Evolutionary conservation across 2,888 invertebrate genomes (phyloP).

Genomic region (Oegoconia quadripuncta): DNA sequence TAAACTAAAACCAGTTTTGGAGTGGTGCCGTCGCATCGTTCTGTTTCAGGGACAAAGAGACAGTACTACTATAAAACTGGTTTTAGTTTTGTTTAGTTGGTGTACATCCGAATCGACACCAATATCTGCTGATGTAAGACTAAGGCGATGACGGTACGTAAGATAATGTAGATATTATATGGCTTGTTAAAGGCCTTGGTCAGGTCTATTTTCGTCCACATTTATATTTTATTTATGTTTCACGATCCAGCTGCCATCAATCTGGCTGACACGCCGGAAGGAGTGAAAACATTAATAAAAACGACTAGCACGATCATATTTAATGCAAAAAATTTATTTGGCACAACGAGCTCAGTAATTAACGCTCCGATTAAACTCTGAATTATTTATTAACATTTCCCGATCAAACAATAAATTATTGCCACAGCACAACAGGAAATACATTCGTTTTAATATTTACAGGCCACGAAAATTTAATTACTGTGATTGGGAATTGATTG

Average conservation of each 20-base stretch:
- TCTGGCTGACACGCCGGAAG: slow-evolving; percentile 39
- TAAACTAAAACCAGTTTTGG: no score
- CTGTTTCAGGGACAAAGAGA: no score
- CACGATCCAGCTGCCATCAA: slow-evolving; percentile 34
- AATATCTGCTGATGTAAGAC: no score
- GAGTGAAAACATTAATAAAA: slow-evolving; percentile 46
- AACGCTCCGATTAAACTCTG: slow-evolving; percentile 48
- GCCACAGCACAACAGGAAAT: slow-evolving; percentile 16
- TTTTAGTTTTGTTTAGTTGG: no score
- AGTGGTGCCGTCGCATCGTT: no score
- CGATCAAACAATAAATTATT: slow-evolving; percentile 31
- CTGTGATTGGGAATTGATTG: no score
- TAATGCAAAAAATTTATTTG: slow-evolving; percentile 30
- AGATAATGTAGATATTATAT: no score
- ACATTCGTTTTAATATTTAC: not conserved
- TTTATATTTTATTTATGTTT: slow-evolving; percentile 43
- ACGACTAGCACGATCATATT: slow-evolving; percentile 42
- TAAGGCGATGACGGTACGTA: no score
- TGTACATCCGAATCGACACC: no score
- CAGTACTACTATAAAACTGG: no score
- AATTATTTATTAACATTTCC: slow-evolving; percentile 50
- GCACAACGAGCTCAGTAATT: slow-evolving; percentile 32
- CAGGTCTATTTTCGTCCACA: slow-evolving; percentile 31
- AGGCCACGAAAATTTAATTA: no score
- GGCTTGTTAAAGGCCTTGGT: no score